Conservation (phyloP, 2,113 vertebrate species). For the Lampris incognitus region DNA sequence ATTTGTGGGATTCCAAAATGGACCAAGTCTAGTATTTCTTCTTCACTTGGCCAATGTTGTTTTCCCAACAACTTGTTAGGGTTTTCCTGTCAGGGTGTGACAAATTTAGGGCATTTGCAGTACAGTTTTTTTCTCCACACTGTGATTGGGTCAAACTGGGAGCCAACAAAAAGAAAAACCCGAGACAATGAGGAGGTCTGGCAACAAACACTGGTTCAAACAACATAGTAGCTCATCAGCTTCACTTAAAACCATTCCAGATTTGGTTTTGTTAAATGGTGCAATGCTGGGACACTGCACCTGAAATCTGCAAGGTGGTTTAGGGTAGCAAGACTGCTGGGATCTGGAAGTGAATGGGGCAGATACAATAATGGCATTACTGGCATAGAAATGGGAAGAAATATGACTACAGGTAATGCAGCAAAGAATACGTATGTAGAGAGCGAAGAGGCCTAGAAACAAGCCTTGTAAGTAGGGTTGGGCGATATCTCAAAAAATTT, state of each 20-base stretch:
- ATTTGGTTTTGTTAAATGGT: slow-evolving; percentile 32
- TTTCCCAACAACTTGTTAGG: background rate
- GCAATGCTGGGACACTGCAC: background rate
- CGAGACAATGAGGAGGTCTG: no score
- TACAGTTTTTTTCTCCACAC: background rate
- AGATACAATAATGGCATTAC: slow-evolving; percentile 28
- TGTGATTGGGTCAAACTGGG: no score
- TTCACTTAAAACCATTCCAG: background rate
- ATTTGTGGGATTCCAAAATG: background rate
- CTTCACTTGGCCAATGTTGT: background rate
- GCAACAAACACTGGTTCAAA: no score
- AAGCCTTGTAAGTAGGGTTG: background rate
- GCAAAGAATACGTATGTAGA: background rate
- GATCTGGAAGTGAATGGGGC: background rate
- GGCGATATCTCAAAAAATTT: no score
- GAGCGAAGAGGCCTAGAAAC: background rate
- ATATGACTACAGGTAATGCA: slow-evolving; percentile 39
- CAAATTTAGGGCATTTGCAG: background rate
- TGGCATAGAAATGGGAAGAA: slow-evolving; percentile 35
- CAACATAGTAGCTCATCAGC: no score
- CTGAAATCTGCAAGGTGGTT: slow-evolving; percentile 31
- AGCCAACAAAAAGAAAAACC: no score
- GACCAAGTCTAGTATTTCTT: background rate
- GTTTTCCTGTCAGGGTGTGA: no score
- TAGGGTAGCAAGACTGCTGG: slow-evolving; percentile 15